Conservation (phyloP, 2,888 invertebrate species). For the Arrhopalites spinosus region DNA sequence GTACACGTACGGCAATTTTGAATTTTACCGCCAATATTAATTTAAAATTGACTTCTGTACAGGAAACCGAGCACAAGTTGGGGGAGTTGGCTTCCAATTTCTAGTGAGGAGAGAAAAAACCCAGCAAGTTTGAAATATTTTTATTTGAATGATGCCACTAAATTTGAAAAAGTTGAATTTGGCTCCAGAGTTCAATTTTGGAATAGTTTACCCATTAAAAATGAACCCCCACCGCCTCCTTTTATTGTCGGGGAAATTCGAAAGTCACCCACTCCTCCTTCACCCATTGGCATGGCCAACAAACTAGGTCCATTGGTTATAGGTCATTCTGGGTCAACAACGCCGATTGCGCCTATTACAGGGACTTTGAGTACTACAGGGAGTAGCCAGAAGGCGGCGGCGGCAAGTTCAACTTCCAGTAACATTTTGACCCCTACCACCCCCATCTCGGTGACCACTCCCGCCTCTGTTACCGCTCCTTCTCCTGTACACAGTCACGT, state of each 20-base stretch:
- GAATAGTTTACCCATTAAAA: slow-evolving; percentile 46
- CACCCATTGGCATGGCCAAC: neutral
- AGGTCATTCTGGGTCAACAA: slow-evolving; percentile 2
- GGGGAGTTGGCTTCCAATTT: slow-evolving; percentile 49
- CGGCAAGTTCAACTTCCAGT: neutral
- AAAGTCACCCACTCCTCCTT: neutral
- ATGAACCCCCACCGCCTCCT: neutral
- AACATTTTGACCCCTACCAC: neutral
- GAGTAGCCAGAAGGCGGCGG: neutral
- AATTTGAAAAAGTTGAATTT: slow-evolving; percentile 44
- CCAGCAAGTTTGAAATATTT: slow-evolving; percentile 37
- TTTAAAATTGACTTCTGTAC: neutral
- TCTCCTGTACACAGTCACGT: neutral
- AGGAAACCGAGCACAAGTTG: slow-evolving; percentile 46
- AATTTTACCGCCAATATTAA: slow-evolving; percentile 3
- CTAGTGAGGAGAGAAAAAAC: slow-evolving; percentile 40
- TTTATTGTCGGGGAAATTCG: neutral
- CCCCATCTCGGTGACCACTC: too few species aligned
- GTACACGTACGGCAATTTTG: neutral
- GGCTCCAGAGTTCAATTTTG: slow-evolving; percentile 49
- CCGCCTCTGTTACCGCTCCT: neutral
- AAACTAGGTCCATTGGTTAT: neutral
- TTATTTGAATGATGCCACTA: slow-evolving; percentile 40
- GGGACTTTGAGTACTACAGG: neutral
- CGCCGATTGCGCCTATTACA: neutral